Evolutionary conservation across 1,140 invertebrate genomes (phyloP).

Genomic region (Octopus bimaculoides): DNA sequence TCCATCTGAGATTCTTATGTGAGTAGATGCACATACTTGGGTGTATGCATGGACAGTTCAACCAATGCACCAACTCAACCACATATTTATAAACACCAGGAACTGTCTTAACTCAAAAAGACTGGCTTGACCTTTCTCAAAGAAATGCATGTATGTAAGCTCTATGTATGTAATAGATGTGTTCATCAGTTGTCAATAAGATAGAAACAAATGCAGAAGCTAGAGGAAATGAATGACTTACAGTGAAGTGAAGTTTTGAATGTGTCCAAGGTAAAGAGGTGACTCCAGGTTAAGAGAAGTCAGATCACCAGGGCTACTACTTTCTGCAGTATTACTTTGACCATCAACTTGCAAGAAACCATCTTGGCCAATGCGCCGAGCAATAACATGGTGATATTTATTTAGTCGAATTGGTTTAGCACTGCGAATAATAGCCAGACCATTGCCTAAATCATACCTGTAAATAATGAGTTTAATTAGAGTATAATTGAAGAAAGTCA

Average conservation of each 20-base stretch:
- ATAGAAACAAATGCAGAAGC: no score
- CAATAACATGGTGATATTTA: slow-evolving; percentile 75
- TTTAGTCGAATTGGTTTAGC: slow-evolving; percentile 72
- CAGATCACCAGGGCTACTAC: slow-evolving; percentile 71
- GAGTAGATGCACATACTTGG: no score
- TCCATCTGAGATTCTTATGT: no score
- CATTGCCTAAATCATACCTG: slow-evolving; percentile 84
- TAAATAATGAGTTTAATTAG: slow-evolving; percentile 48
- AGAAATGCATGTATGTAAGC: no score
- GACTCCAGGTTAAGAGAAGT: slow-evolving; percentile 80
- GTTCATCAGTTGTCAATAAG: no score
- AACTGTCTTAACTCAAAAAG: no score
- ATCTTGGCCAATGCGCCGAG: slow-evolving; percentile 80
- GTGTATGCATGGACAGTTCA: no score
- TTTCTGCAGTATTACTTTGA: slow-evolving; percentile 74
- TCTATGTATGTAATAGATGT: no score
- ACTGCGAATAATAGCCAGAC: slow-evolving; percentile 74
- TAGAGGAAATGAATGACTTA: slow-evolving; percentile 32
- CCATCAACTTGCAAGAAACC: slow-evolving; percentile 81
- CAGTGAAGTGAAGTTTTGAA: slow-evolving; percentile 61
- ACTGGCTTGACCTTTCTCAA: no score
- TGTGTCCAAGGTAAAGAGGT: slow-evolving; percentile 78
- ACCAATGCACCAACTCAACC: no score
- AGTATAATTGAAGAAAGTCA: not conserved
- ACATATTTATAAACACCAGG: no score